Conservation (phyloP, 2,113 vertebrate genomes). For the Psophia crepitans region DNA sequence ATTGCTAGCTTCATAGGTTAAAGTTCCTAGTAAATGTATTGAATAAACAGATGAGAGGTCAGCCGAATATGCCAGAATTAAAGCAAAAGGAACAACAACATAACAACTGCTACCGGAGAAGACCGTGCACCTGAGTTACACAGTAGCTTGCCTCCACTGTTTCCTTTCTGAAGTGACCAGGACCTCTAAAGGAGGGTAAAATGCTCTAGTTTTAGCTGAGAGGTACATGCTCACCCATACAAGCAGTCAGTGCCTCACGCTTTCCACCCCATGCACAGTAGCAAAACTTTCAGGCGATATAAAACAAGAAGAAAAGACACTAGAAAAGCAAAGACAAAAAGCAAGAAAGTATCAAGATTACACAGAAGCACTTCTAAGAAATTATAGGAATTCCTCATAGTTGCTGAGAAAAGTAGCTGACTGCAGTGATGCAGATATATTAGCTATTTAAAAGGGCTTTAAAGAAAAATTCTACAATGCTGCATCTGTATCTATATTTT, state of each 20-base stretch:
- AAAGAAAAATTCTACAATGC: conserved; percentile 63
- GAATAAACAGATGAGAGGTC: conserved; percentile 22
- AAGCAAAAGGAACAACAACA: not conserved
- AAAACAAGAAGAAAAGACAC: not conserved
- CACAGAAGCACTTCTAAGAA: not conserved
- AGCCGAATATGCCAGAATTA: not conserved
- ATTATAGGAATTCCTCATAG: not conserved
- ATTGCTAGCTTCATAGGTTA: not conserved
- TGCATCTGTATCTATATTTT: conserved; percentile 62
- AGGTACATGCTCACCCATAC: not conserved
- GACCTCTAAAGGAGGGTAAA: not conserved
- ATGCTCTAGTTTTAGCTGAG: not conserved
- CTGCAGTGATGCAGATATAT: not conserved
- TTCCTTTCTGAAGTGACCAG: not conserved
- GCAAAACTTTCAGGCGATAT: not conserved
- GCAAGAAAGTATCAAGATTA: not conserved
- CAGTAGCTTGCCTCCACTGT: not conserved
- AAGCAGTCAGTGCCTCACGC: not conserved
- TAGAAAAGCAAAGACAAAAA: not conserved
- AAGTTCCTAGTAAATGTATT: not conserved
- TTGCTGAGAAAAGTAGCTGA: not conserved
- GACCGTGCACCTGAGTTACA: not conserved
- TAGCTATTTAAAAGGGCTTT: not conserved
- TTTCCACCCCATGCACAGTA: not conserved
- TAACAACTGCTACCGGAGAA: not conserved